A percentile compares a stretch with the other conserved stretches of the same genome.
phyloP scores from a whole-genome alignment of 2,888 invertebrate species.

The Agonopterix alstromeriana region DNA sequence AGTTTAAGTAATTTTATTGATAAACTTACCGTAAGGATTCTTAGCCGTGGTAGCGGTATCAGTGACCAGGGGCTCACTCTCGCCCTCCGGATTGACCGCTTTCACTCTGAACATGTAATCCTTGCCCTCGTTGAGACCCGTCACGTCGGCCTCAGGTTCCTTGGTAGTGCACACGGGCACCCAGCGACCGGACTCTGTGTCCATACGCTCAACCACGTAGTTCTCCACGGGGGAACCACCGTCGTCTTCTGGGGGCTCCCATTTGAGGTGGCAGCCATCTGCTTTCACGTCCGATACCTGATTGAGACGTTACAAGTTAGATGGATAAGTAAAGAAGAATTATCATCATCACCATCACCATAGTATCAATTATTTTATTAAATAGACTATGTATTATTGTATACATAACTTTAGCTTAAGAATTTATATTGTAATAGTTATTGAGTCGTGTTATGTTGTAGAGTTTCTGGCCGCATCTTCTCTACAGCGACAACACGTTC shows the following conservation, averaged over 20 bases:
- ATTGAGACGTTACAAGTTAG: background rate
- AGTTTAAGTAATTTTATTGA: background rate
- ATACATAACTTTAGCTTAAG: too few relatives aligned
- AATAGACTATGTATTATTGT: too few relatives aligned
- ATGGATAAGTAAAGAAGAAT: too few relatives aligned
- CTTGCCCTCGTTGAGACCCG: constrained; percentile 96
- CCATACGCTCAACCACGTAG: constrained; percentile 98
- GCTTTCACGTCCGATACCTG: constrained; percentile 89
- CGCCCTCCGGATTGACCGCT: constrained; percentile 97
- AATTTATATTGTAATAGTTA: too few relatives aligned
- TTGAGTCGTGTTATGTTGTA: too few relatives aligned
- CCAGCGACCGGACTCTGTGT: constrained; percentile 94
- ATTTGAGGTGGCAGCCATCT: constrained; percentile 94
- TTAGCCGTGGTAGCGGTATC: constrained; percentile 95
- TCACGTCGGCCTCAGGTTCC: constrained; percentile 87
- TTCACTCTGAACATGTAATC: constrained; percentile 98
- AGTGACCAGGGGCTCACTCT: constrained; percentile 97
- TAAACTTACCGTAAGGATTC: constrained; percentile 91
- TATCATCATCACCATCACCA: too few relatives aligned
- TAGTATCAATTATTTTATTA: too few relatives aligned
- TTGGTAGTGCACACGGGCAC: constrained; percentile 88
- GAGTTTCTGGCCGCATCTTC: too few relatives aligned
- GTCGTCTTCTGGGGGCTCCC: constrained; percentile 98
- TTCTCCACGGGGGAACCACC: constrained; percentile 95
- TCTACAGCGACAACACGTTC: too few relatives aligned